Conservation (phyloP, 2,113 vertebrate genomes). For the Melanerpes aurifrons region DNA sequence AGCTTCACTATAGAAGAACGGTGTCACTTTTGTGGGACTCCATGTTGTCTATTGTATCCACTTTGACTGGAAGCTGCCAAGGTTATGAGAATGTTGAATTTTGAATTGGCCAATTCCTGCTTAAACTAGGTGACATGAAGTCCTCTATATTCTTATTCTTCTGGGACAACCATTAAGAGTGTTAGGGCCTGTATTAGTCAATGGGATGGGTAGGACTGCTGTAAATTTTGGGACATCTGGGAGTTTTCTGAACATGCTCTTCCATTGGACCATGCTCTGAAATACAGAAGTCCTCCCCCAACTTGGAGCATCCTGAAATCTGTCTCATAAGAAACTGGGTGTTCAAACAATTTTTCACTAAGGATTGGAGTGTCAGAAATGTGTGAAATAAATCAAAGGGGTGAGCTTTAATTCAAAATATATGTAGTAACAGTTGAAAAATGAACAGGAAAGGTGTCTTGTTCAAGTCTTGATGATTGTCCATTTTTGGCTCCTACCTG, state of each 20-base stretch:
- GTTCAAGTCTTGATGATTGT: background rate
- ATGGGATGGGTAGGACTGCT: background rate
- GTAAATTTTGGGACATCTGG: background rate
- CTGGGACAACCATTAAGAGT: background rate
- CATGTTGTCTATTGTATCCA: rapidly evolving
- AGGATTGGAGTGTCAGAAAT: background rate
- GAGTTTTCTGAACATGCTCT: background rate
- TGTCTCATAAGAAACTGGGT: background rate
- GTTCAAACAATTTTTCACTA: background rate
- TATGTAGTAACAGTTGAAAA: background rate
- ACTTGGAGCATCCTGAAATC: background rate
- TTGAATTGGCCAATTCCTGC: background rate
- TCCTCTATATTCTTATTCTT: background rate
- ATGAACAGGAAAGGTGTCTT: background rate
- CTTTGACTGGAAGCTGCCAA: background rate
- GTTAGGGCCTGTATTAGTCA: background rate
- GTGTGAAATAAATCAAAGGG: background rate
- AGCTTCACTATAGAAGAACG: background rate
- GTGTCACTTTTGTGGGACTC: background rate
- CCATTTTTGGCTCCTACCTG: background rate
- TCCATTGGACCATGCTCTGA: background rate
- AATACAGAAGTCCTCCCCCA: background rate
- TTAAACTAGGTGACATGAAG: background rate
- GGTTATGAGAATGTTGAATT: background rate
- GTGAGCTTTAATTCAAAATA: background rate